phyloP scores from a whole-genome alignment of 2,797 vertebrate genomes.

The Steatocranus sp. region DNA sequence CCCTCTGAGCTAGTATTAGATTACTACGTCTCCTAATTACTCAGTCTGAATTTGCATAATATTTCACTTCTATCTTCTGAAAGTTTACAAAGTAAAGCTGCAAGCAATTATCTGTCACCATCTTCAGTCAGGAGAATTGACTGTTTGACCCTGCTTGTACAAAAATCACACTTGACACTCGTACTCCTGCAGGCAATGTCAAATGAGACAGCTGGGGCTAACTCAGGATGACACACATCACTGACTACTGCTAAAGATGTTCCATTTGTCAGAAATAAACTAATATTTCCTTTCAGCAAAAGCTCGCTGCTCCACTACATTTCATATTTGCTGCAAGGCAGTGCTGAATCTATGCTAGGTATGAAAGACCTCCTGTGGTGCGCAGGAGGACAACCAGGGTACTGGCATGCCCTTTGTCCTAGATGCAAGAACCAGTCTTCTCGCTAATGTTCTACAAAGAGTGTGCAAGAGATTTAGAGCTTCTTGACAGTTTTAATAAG shows the following conservation, averaged over 20 bases:
- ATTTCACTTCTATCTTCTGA: slow-evolving; percentile 35
- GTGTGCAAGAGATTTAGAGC: background rate
- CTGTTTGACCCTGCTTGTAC: slow-evolving; percentile 67
- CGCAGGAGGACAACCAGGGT: background rate
- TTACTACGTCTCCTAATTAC: slow-evolving; percentile 65
- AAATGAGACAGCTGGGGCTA: slow-evolving; percentile 63
- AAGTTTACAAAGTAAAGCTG: slow-evolving; percentile 65
- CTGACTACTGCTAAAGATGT: slow-evolving; percentile 58
- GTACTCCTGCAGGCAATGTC: slow-evolving; percentile 71
- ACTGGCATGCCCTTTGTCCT: slow-evolving; percentile 29
- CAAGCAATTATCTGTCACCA: slow-evolving; percentile 67
- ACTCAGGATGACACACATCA: slow-evolving; percentile 59
- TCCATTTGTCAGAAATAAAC: slow-evolving; percentile 67
- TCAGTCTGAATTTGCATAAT: slow-evolving; percentile 61
- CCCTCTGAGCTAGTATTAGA: slow-evolving; percentile 59
- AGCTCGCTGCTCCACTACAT: slow-evolving; percentile 37
- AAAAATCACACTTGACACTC: slow-evolving; percentile 63
- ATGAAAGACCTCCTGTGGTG: slow-evolving; percentile 17
- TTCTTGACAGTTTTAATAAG: slow-evolving; percentile 67
- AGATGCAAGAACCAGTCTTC: slow-evolving; percentile 15
- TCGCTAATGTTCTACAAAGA: slow-evolving; percentile 15
- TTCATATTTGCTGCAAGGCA: slow-evolving; percentile 51
- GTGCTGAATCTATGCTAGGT: slow-evolving; percentile 8
- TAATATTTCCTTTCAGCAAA: slow-evolving; percentile 57
- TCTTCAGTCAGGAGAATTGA: slow-evolving; percentile 57